These are phyloP conservation scores for Strigamia crassipes DNA, from an alignment of 2,888 invertebrate genomes.

Conservation along the genomic window DNA sequence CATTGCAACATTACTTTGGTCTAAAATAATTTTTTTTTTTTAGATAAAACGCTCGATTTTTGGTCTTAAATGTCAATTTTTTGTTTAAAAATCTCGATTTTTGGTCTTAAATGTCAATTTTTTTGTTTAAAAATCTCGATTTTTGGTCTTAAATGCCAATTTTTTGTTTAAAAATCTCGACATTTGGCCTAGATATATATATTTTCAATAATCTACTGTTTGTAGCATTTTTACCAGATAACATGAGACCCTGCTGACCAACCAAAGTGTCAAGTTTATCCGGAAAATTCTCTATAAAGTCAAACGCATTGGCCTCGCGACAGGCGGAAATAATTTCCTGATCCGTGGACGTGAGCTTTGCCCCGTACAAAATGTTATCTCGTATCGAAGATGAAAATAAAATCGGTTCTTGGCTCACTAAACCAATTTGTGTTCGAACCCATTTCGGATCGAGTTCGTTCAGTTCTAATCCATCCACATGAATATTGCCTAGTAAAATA, in stretches of 20 bases:
- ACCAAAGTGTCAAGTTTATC: conserved; percentile 80
- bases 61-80: no score
- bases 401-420: conserved; percentile 91
- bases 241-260: conserved; percentile 84
- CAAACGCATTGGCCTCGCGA: conserved; percentile 80
- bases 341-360: conserved; percentile 61
- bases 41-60: no score
- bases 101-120: no score
- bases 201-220: no score
- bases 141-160: no score
- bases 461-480: conserved; percentile 77
- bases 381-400: conserved; percentile 87
- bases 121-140: no score
- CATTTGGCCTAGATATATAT: no score
- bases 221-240: conserved; percentile 70
- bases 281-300: conserved; percentile 70
- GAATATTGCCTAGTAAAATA: conserved; percentile 41
- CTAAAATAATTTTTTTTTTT: no score
- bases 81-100: no score
- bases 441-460: conserved; percentile 77
- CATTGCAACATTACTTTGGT: no score
- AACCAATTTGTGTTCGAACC: conserved; percentile 83
- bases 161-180: no score
- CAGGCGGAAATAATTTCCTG: conserved; percentile 70
- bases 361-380: conserved; percentile 90